phyloP scores from a whole-genome alignment of 2,888 invertebrate genomes.

The Zonitis immaculata region DNA sequence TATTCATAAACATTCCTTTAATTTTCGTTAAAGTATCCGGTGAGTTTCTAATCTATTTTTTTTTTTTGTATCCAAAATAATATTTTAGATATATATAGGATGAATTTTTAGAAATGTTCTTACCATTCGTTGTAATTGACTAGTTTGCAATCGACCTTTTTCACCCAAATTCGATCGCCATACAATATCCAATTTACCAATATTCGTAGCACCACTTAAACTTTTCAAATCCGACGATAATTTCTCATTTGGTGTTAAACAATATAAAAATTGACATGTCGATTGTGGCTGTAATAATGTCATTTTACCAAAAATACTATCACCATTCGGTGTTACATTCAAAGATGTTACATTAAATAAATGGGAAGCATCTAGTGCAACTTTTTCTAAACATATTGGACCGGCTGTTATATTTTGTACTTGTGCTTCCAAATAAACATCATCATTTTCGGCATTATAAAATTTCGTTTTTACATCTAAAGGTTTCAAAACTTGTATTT shows the following conservation, averaged over 20 bases:
- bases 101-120: too few relatives aligned
- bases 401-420: conserved; percentile 90
- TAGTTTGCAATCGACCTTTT: conserved; percentile 93
- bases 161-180: conserved; percentile 98
- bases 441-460: conserved; percentile 86
- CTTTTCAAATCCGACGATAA: conserved; percentile 71
- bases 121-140: conserved; percentile 86
- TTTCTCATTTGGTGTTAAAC: conserved; percentile 76
- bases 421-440: conserved; percentile 68
- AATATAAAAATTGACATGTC: conserved; percentile 92
- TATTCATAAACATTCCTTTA: conserved; percentile 5
- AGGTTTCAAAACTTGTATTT: conserved; percentile 96
- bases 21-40: conserved; percentile 8
- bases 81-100: too few relatives aligned
- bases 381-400: conserved; percentile 91
- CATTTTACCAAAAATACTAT: conserved; percentile 73
- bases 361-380: conserved; percentile 86
- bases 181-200: conserved; percentile 96
- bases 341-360: conserved; percentile 76
- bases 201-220: conserved; percentile 76
- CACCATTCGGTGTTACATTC: conserved; percentile 61
- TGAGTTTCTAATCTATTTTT: conserved; percentile 3
- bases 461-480: conserved; percentile 98
- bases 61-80: too few relatives aligned
- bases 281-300: conserved; percentile 83